phyloP scores from a whole-genome alignment of 2,113 vertebrate genomes.

The Lutjanus erythropterus region DNA sequence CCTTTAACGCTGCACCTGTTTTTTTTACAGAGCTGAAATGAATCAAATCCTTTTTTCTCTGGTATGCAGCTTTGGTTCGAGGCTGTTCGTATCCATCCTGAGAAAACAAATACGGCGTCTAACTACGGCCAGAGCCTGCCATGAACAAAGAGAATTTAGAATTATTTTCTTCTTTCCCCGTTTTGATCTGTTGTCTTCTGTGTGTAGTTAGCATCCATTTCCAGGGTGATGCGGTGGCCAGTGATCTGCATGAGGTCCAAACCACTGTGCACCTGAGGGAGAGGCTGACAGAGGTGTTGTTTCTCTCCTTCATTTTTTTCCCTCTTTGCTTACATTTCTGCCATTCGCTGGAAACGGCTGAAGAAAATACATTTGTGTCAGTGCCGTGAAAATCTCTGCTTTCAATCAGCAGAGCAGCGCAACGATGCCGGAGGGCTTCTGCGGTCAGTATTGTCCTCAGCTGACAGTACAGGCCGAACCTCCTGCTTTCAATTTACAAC shows the following conservation, averaged over 20 bases:
- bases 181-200: slow-evolving; percentile 14
- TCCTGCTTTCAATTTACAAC: background rate
- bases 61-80: slow-evolving; percentile 20
- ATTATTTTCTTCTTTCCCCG: background rate
- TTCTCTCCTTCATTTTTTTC: background rate
- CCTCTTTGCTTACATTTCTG: background rate
- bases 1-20: slow-evolving; percentile 8
- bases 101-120: slow-evolving; percentile 8
- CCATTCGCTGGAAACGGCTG: background rate
- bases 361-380: background rate
- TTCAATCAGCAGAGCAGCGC: background rate
- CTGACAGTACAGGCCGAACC: background rate
- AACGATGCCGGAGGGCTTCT: background rate
- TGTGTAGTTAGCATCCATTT: background rate
- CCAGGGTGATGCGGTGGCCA: background rate
- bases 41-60: slow-evolving; percentile 6
- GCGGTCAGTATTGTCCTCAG: background rate
- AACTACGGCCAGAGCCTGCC: background rate
- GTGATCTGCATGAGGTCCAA: background rate
- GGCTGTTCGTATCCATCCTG: background rate
- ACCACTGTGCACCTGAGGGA: background rate
- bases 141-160: slow-evolving; percentile 31
- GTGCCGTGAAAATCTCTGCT: background rate
- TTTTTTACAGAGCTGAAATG: slow-evolving; percentile 5
- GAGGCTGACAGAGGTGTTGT: background rate